Evolutionary conservation across 2,888 invertebrate species (phyloP).

Genomic region (Halictus ligatus): DNA sequence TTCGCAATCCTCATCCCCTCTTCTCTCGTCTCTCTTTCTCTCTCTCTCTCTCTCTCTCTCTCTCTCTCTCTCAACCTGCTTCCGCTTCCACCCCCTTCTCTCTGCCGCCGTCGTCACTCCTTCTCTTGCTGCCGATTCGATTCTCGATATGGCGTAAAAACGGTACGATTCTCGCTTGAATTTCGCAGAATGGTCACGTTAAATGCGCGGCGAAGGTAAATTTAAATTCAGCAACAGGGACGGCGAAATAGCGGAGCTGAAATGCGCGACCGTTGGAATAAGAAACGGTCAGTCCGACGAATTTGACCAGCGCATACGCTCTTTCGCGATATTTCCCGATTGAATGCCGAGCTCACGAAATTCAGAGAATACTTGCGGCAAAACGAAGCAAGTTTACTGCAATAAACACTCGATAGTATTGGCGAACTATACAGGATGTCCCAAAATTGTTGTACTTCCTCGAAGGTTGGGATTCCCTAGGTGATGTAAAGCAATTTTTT

Average conservation of each 20-base stretch:
- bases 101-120: not conserved
- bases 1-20: not conserved
- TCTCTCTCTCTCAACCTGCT: too few species aligned
- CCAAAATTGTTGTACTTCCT: not conserved
- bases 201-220: constrained; percentile 34
- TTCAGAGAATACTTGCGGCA: not conserved
- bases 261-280: constrained; percentile 33
- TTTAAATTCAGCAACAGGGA: constrained; percentile 44
- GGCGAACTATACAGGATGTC: not conserved
- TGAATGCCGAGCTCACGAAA: not conserved
- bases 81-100: not conserved
- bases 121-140: constrained; percentile 31
- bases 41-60: too few species aligned
- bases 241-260: constrained; percentile 5
- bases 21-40: not conserved
- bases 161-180: constrained; percentile 14
- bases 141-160: constrained; percentile 48
- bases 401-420: not conserved
- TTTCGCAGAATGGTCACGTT: constrained; percentile 25
- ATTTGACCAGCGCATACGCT: constrained; percentile 16
- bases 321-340: constrained; percentile 1
- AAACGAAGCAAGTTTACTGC: not conserved
- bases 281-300: constrained; percentile 19
- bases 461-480: too few species aligned
- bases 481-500: too few species aligned